Base-by-base conservation (phyloP, 2,797 vertebrate genomes). In the Epinephelus malabaricus region DNA sequence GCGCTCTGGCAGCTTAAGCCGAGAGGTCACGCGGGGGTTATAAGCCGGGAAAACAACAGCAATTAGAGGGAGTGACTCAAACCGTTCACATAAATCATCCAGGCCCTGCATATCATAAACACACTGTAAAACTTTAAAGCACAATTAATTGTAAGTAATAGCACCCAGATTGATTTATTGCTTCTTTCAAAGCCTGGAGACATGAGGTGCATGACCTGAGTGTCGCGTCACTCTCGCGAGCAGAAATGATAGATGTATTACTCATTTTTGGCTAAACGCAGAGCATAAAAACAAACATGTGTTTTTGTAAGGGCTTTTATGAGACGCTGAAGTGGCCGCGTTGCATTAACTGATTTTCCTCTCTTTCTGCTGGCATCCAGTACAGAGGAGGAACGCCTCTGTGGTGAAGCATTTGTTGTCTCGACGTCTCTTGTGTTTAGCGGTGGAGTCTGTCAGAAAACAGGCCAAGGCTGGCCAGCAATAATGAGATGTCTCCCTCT, bases 81-180 rank as follows among this genome's bases (percentile, higher is more conserved):
- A 89, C 91, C 95, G 95, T 96, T 93, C 90, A 79, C 95, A 96
- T 97, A 97, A 97, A 97, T 97, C 95, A 95, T 87, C 88, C 89
- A 12, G 80, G 93, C 95, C 92, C 92, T 93, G 89, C 90, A 95
- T 93, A 95, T 96, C 96, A 96, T 96, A 96, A 97, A 96, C 95
- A 97, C 95, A 94, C 94, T 95, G 94, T 98, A 97, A 98, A 98
- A 97, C 89, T 96, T 96, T 96, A 95, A 96, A 96, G 94, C 91
- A 93, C 95, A 96, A 96, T 96, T 97, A 96, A 95, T 96, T 96
- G 95, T 94, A 97, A 96, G 96, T 96, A 96, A 96, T 95, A 95
- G 95, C 80, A 86, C 80, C 86, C 79, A 61, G 94, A 94, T 94
- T 97, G 96, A 98, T 97, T 97, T 97, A 97, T 94, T 83, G 92